Base-by-base conservation (phyloP, 1,140 invertebrate species). In the Heliconius nattereri region DNA sequence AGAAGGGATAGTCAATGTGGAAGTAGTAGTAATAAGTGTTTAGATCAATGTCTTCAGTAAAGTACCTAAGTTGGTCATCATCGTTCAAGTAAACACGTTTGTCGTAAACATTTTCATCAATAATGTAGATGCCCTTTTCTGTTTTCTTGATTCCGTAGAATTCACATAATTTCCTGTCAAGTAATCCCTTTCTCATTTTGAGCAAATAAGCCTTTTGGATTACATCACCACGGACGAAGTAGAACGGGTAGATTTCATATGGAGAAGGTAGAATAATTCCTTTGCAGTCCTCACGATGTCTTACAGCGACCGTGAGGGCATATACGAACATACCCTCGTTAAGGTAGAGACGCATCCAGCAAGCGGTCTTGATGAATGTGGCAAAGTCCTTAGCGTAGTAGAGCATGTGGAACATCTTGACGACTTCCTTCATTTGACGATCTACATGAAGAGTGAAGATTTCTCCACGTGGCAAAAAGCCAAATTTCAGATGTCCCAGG, bases 1-100 rank as follows among this genome's bases (percentile, higher is more conserved):
- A 97, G 95, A 96, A 96, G 73, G 97, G 96, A 89, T 96, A 96
- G 54, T 96, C 94, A 80, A 96, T 89, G 78, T 97, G 96, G 94
- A 96, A 95, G 89, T 97, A 96, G 91, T 96, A 97, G 91, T 97
- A 96, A 89, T 96, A 96, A 7, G 95, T 93, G 83, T 97, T 97
- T 52, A 96, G 91, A 35, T 96, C 96, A 83, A 97, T 95, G 85
- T 97, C 96, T 90, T 97, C 96, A 32, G 95, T 95, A 85, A 96
- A 97, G 84, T 97, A 97, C 78, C 95, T 95, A 35, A 97, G 78
- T 16, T 90, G 88, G 84, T 92, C 89, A 71, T 94, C 88, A 7
- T 89, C 82, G 77, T 88, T 92, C n/a, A 94, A 78, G 78, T 83
- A 81, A 76, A 92, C 81, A 57, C 92, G 89, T 73, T 95, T 92